Percentiles rank a stretch among this genome's conserved stretches.
Evolutionary conservation across 2,113 vertebrate species (phyloP).

Genomic region (Lonchura striata): DNA sequence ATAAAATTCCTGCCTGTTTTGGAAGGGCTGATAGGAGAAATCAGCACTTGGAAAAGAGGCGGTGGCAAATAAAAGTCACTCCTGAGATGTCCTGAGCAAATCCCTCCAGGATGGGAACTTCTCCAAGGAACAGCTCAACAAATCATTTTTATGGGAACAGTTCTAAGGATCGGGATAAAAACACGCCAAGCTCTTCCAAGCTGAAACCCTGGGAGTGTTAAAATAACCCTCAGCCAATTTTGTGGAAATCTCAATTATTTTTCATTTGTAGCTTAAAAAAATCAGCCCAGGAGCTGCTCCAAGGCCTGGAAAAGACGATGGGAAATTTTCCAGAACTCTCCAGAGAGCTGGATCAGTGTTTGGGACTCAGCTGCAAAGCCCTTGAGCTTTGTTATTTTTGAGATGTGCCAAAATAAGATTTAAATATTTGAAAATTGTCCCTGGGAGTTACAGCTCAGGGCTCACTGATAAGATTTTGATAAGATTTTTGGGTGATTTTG

Average conservation of each 20-base stretch:
- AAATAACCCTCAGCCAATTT: not conserved
- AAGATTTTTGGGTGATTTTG: not conserved
- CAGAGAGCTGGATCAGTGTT: not conserved
- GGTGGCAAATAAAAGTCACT: not conserved
- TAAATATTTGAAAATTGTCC: not conserved
- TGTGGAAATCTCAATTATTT: conserved; percentile 21
- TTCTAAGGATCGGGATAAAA: not conserved
- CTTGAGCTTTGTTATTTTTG: not conserved
- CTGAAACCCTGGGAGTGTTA: not conserved
- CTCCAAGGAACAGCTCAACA: not conserved
- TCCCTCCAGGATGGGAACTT: not conserved
- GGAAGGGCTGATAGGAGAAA: not conserved
- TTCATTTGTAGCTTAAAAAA: not conserved
- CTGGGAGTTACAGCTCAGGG: not conserved
- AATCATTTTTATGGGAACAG: not conserved
- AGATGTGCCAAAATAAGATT: not conserved
- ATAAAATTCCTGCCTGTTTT: not conserved
- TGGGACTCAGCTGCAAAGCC: not conserved
- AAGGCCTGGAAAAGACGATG: not conserved
- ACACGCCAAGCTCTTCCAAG: not conserved
- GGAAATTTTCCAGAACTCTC: not conserved
- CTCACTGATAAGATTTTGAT: not conserved
- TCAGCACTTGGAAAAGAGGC: not conserved
- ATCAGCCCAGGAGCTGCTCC: not conserved
- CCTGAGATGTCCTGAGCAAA: not conserved